These are phyloP conservation scores for Pan paniscus DNA, from an alignment of 2,113 vertebrate genomes.

Conservation along the genomic window DNA sequence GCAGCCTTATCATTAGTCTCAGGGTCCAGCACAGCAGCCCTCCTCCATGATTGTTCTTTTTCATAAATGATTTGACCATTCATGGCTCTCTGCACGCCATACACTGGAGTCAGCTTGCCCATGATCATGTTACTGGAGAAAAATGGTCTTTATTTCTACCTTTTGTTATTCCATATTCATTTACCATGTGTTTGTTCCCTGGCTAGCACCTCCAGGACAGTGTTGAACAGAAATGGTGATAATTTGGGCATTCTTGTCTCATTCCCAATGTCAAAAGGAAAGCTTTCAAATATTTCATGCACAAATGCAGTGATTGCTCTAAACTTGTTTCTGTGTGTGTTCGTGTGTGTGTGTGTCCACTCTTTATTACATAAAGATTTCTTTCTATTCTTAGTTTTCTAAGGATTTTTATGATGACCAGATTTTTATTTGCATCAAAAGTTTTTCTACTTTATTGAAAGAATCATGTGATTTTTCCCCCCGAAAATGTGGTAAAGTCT, in stretches of 20 bases:
- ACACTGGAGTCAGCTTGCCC: background rate
- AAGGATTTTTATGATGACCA: background rate
- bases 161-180: background rate
- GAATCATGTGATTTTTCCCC: background rate
- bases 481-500: background rate
- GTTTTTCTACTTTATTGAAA: background rate
- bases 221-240: background rate
- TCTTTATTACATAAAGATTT: background rate
- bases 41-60: background rate
- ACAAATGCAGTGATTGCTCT: no score
- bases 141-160: background rate
- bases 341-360: background rate
- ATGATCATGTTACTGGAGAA: background rate
- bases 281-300: background rate
- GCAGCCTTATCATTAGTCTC: background rate
- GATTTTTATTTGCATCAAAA: background rate
- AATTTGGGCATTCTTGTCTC: background rate
- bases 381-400: background rate
- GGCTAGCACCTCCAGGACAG: background rate
- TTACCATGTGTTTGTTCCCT: background rate
- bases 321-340: no score
- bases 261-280: background rate
- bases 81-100: background rate
- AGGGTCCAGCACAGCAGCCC: background rate
- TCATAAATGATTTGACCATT: background rate